Percentiles rank a stretch among this genome's conserved stretches.
Evolutionary conservation across 2,113 vertebrate genomes (phyloP).

Genomic region (Tragelaphus scriptus): DNA sequence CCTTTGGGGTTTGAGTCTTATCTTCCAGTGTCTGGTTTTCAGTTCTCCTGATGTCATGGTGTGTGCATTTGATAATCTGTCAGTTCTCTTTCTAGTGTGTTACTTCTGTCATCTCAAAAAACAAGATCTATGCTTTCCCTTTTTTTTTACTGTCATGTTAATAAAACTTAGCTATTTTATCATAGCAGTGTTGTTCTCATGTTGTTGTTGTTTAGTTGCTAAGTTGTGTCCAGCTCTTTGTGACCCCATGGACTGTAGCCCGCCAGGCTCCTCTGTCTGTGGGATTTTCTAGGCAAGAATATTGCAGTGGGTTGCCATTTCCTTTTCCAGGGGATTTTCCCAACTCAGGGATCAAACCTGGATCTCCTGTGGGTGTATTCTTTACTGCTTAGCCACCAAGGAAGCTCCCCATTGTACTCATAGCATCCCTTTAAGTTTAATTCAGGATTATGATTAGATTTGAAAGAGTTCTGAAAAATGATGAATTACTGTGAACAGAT

Average conservation of each 20-base stretch:
- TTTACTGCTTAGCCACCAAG: background rate
- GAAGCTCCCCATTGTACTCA: background rate
- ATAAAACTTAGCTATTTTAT: background rate
- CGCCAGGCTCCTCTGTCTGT: background rate
- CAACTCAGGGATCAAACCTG: background rate
- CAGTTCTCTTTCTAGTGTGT: conserved; percentile 7
- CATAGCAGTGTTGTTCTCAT: background rate
- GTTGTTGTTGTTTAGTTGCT: background rate
- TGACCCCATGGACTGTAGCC: background rate
- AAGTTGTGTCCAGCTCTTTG: background rate
- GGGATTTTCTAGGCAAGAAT: background rate
- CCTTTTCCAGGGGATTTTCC: background rate
- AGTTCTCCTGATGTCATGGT: conserved; percentile 13
- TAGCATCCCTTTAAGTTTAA: background rate
- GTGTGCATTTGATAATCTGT: background rate
- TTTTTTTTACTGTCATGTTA: background rate
- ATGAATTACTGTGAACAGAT: background rate
- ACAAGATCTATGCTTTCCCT: background rate
- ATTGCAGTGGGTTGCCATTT: background rate
- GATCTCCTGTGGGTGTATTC: background rate
- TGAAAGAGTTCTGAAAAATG: conserved; percentile 23
- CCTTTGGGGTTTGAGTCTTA: background rate
- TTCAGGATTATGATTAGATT: background rate
- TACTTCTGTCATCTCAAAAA: conserved; percentile 12
- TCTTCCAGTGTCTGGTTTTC: background rate